Evolutionary conservation across 2,113 vertebrate species (phyloP).

Genomic region (Dolichallabes microphthalmus): DNA sequence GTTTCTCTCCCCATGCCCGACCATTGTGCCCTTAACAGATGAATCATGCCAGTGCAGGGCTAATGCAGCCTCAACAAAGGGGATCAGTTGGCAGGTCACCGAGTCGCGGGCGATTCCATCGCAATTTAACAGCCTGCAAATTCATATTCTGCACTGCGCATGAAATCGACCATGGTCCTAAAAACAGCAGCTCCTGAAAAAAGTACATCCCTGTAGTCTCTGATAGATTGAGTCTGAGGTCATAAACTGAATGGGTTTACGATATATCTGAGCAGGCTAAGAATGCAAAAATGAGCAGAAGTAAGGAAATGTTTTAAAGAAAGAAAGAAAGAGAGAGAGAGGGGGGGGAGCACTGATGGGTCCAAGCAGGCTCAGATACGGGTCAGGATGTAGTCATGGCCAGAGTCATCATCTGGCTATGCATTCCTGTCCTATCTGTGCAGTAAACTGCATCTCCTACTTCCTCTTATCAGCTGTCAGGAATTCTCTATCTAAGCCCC

Average conservation of each 20-base stretch:
- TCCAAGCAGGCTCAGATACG: conserved; percentile 72
- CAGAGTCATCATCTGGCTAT: conserved; percentile 70
- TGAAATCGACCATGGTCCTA: conserved; percentile 32
- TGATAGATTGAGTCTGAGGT: conserved; percentile 35
- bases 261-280: conserved; percentile 50
- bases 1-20: conserved; percentile 55
- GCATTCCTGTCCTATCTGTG: conserved; percentile 80
- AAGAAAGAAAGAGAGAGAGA: conserved; percentile 11
- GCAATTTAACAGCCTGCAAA: conserved; percentile 25
- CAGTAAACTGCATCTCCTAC: conserved; percentile 80
- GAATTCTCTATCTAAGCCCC: conserved; percentile 73
- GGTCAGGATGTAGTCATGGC: conserved; percentile 66
- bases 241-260: conserved; percentile 53
- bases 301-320: conserved; percentile 19
- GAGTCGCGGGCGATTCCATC: conserved; percentile 19
- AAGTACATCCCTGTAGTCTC: conserved; percentile 16
- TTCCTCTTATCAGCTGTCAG: conserved; percentile 76
- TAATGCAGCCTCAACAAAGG: conserved; percentile 54
- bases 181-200: conserved; percentile 51
- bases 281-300: conserved; percentile 17
- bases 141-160: conserved; percentile 56
- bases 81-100: conserved; percentile 51
- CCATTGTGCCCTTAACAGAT: conserved; percentile 58
- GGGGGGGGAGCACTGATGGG: conserved; percentile 60
- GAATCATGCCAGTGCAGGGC: conserved; percentile 62